phyloP scores from a whole-genome alignment of 2,888 invertebrate species.

The Pterostichus madidus region DNA sequence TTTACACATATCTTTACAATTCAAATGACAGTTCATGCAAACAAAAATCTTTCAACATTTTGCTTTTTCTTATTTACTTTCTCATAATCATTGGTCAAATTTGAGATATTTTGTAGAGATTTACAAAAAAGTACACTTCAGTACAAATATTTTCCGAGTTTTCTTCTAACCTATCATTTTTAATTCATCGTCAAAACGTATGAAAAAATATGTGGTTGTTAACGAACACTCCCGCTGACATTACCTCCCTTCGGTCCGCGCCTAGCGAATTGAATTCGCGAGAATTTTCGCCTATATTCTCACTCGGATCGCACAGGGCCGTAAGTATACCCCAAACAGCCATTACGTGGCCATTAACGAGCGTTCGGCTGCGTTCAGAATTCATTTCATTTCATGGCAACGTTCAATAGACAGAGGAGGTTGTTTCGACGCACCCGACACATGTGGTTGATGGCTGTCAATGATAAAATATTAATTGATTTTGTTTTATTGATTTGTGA shows the following conservation, averaged over 20 bases:
- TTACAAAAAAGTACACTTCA: too few relatives aligned
- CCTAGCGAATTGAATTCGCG: neutral
- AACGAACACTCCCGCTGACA: neutral
- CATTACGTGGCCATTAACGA: conserved; percentile 52
- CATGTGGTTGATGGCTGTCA: conserved; percentile 28
- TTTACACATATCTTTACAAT: too few relatives aligned
- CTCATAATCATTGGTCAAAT: too few relatives aligned
- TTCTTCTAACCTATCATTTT: too few relatives aligned
- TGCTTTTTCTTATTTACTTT: too few relatives aligned
- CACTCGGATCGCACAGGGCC: conserved; percentile 11
- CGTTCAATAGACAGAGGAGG: neutral
- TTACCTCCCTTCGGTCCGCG: neutral
- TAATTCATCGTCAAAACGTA: neutral
- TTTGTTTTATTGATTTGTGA: conserved; percentile 20
- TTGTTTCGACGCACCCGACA: conserved; percentile 42
- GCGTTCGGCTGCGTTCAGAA: conserved; percentile 39
- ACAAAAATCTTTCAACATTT: too few relatives aligned
- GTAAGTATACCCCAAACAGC: conserved; percentile 51
- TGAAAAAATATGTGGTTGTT: neutral
- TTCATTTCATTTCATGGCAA: conserved; percentile 30
- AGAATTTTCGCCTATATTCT: conserved; percentile 14
- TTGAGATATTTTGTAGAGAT: too few relatives aligned
- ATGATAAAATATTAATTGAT: conserved; percentile 40
- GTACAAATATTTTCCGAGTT: too few relatives aligned
- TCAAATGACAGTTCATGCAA: too few relatives aligned